Evolutionary conservation across 2,888 invertebrate genomes (phyloP), one percentile per base, ranked within the genome.

Genomic region (Corbicula japonica): DNA sequence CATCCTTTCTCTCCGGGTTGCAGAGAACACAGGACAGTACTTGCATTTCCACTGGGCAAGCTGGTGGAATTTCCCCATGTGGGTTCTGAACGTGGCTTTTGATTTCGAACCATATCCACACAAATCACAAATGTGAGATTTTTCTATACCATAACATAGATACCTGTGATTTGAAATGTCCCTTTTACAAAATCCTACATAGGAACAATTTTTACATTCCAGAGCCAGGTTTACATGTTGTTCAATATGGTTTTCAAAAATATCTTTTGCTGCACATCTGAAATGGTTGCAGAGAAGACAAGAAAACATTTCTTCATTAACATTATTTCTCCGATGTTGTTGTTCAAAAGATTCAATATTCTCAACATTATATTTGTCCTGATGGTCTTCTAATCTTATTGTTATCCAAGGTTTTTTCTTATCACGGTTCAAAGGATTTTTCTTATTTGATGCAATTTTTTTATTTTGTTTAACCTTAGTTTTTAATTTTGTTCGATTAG

Each of bases 221-320:
- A 66, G 23, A 32, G 35, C 50, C 21, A 61, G 62, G 62, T 77
- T 77, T 15, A 72, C 66, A 68, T 77, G 77, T 26, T 48, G 48
- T 50, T 77, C 77, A 32, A 77, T 50, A 48, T 77, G 77, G 12
- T 26, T 77, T 61, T 77, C 77, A 66, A 77, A 61, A 21, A 38
- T 52, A 48, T 72, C 72, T 23, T 35, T 61, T 30, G 56, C 72
- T 26, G 60, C 44, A 28, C 72, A 44, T 21, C 61, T 72, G 26
- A 65, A 77, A 41, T 77, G 66, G 26, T 77, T 68, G 72, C 77
- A 77, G 4, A 72, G 5, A 48, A 48, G 48, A 48, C 48, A 48
- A 5, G 23, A n/a, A 48, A 21, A 48, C 23, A n/a, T 4, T 6
- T n/a, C 23, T 48, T 48, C 48, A 48, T 21, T 21, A 23, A 48